Evolutionary conservation across 2,888 invertebrate species (phyloP), one percentile per base, ranked within the genome.

Genomic region (Epinotia brunnichana): DNA sequence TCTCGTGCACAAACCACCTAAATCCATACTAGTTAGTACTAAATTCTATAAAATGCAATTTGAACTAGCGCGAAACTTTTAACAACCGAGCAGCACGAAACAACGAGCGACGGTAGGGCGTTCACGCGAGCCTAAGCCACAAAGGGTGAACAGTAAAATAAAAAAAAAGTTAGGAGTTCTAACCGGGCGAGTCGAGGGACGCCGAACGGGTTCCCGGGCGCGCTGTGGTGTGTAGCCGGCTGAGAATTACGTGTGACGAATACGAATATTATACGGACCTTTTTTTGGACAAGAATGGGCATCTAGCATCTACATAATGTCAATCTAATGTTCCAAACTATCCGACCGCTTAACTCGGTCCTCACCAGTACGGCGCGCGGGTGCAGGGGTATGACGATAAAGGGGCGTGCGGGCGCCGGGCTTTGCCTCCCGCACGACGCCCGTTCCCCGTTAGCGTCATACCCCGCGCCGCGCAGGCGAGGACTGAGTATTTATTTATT

Each of bases 171-270:
- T 90, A 87, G 89, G 90, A 90, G 84, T 90, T 91, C 91, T 91
- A 91, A 92, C 92, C 91, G 91, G 90, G 87, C 91, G 87, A 85
- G 87, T 83, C 87, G 86, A 87, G 88, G 89, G 88, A 85, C 87
- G 86, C 80, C 84, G 85, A 90, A 85, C 92, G 90, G 88, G 92
- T 92, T 92, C 88, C 84, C 83, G 87, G 84, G 66, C 77, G 90
- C 87, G 74, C 54, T 74, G 78, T 69, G 83, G 90, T 90, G 89
- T 77, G 87, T 81, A 83, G 75, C 83, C 79, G 87, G 63, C 70
- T 75, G 41, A 53, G 24, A 24, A 24, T 24, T 2, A 10, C 29
- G 48, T 35, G 41, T 21, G 19, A 53, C 19, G 41, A 53, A 57
- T 57, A 48, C n/a, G 4, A 48, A 48, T 48, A 48, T 7, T n/a